Conservation (phyloP, 2,113 vertebrate species). For the Leucopsar rothschildi region DNA sequence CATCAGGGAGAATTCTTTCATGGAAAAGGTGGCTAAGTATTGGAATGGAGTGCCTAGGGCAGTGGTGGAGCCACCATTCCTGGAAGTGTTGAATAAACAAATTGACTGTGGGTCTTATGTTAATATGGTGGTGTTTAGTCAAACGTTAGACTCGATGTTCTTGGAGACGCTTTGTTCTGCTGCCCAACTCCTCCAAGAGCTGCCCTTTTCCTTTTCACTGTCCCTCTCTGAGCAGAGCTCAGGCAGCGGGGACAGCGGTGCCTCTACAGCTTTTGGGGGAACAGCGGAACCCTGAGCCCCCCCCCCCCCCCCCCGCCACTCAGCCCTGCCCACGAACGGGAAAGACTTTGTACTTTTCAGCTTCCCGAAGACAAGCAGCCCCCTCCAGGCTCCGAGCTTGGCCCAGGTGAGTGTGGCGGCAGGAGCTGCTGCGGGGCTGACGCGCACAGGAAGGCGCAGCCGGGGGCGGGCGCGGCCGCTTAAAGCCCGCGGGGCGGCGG, state of each 20-base stretch:
- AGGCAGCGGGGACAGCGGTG: rapidly evolving
- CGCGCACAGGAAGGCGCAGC: slow-evolving; percentile 21
- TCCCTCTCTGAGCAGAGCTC: rapidly evolving
- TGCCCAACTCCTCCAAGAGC: rapidly evolving
- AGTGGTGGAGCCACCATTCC: background rate
- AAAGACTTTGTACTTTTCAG: background rate
- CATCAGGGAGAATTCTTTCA: too few relatives aligned
- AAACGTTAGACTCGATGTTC: background rate
- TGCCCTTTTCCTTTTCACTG: background rate
- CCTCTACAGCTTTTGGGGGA: rapidly evolving
- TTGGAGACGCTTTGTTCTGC: rapidly evolving
- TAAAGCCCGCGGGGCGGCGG: background rate
- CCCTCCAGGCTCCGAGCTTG: rapidly evolving
- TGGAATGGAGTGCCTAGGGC: background rate
- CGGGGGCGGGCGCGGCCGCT: background rate
- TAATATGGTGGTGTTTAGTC: background rate
- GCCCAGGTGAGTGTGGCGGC: background rate
- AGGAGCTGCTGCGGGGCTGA: background rate
- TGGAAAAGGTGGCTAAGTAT: background rate
- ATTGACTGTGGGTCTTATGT: background rate
- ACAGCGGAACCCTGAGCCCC: background rate
- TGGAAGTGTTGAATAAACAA: background rate
- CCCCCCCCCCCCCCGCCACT: too few relatives aligned
- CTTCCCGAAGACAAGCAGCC: background rate
- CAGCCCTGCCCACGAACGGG: background rate